Conservation (phyloP, 2,113 vertebrate species). For the Gulo gulo region DNA sequence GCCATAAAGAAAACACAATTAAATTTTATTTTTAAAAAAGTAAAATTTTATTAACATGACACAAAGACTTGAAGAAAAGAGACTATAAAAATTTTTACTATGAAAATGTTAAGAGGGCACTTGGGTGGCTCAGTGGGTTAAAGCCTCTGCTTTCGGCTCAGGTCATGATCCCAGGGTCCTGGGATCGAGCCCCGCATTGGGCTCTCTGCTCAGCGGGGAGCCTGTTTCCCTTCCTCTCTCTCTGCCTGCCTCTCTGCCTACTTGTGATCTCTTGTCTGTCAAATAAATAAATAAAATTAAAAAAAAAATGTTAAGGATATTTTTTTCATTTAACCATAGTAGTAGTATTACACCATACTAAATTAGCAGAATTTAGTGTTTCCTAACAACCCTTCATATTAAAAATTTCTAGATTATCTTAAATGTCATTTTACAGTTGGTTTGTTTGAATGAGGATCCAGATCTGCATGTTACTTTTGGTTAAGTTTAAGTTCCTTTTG, state of each 20-base stretch:
- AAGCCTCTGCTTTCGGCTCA: too few relatives aligned
- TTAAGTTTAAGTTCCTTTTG: background rate
- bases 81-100: background rate
- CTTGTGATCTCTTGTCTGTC: too few relatives aligned
- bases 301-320: background rate
- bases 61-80: constrained; percentile 17
- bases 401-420: background rate
- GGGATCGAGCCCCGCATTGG: too few relatives aligned
- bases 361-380: background rate
- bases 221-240: too few relatives aligned
- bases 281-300: too few relatives aligned
- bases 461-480: background rate
- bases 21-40: constrained; percentile 18
- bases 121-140: too few relatives aligned
- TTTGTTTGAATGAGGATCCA: constrained; percentile 1
- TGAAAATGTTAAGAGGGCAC: background rate
- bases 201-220: too few relatives aligned
- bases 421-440: background rate
- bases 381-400: background rate
- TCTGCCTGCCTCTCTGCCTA: too few relatives aligned
- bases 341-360: background rate
- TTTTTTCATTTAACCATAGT: background rate
- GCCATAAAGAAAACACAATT: background rate
- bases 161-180: too few relatives aligned
- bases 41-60: background rate